A percentile compares a stretch with the other conserved stretches of the same genome.
phyloP scores from a whole-genome alignment of 2,888 invertebrate species.

The Formica aserva region DNA sequence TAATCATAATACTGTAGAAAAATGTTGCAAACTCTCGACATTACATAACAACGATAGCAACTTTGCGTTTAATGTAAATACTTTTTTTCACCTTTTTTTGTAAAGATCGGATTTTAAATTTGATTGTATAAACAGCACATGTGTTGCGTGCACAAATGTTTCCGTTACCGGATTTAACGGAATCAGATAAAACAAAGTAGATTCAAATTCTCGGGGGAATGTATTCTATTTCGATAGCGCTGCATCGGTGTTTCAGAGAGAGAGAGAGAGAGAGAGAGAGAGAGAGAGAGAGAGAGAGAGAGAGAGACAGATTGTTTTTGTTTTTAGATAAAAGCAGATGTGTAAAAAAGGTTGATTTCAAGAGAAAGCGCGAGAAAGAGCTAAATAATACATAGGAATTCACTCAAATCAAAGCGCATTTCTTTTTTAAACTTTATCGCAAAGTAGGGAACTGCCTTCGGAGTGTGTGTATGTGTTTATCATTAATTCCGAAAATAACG shows the following conservation, averaged over 20 bases:
- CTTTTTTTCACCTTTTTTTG: neutral
- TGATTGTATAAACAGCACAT: neutral
- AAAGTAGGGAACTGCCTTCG: neutral
- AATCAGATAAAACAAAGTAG: neutral
- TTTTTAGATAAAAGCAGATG: slow-evolving; percentile 20
- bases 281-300: neutral
- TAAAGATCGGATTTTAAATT: neutral
- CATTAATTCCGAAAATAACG: neutral
- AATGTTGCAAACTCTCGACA: neutral
- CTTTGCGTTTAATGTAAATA: neutral
- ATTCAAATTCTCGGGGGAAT: neutral
- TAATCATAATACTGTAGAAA: neutral
- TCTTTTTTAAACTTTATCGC: neutral
- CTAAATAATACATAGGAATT: slow-evolving; percentile 21
- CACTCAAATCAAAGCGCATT: slow-evolving; percentile 4
- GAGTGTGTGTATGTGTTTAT: neutral
- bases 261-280: neutral
- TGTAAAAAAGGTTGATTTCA: neutral
- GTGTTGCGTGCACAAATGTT: neutral
- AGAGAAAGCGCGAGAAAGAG: neutral
- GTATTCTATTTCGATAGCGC: slow-evolving; percentile 14
- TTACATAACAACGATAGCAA: neutral
- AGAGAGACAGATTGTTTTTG: slow-evolving; percentile 2
- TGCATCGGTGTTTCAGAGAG: neutral
- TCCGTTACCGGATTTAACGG: neutral